Base-by-base conservation (phyloP, 2,797 vertebrate genomes). In the Potorous gilbertii region DNA sequence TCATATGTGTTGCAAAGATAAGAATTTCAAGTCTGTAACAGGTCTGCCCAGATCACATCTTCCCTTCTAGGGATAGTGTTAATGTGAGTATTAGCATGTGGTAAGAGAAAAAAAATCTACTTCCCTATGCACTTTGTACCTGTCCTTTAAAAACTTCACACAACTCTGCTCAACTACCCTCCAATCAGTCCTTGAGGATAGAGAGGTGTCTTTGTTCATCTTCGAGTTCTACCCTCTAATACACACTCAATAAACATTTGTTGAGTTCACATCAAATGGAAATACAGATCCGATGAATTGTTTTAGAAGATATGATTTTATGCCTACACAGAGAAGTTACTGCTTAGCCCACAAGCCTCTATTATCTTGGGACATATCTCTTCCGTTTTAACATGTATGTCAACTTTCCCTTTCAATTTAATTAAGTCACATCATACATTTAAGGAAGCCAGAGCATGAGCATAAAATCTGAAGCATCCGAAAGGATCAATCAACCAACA, bases 101-200 rank as follows among this genome's bases (percentile, higher is more conserved):
- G 92, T 94, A 90, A 96, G 94, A 97, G 92, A 95, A 92, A 97
- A 97, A 96, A 96, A 95, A 94, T 93, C 94, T 74, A 96, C 40
- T 46, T 87, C 40, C 9, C 40, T 50, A 6, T 27, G 74, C 40
- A 87, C 9, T 87, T 21, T 74, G 66, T 66, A 24, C 66, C n/a
- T 74, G 34, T 74, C 34, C 34, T 74, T 74, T 74, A 74, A 62
- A 74, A 66, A 40, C n/a, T 74, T 40, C 9, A 3, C 8, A 81
- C n/a, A 81, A 27, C 46, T 46, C 74, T 46, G 21, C 21, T 9
- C 74, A 81, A 46, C n/a, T 81, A 46, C 46, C 74, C 74, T 81
- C 40, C 40, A 87, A 27, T 46, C 9, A 87, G 74, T 50, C 21
- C 21, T 46, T 87, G 40, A 46, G 40, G 40, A 27, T 4, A 28